phyloP scores from a whole-genome alignment of 2,797 vertebrate species.

The Pitangus sulphuratus region DNA sequence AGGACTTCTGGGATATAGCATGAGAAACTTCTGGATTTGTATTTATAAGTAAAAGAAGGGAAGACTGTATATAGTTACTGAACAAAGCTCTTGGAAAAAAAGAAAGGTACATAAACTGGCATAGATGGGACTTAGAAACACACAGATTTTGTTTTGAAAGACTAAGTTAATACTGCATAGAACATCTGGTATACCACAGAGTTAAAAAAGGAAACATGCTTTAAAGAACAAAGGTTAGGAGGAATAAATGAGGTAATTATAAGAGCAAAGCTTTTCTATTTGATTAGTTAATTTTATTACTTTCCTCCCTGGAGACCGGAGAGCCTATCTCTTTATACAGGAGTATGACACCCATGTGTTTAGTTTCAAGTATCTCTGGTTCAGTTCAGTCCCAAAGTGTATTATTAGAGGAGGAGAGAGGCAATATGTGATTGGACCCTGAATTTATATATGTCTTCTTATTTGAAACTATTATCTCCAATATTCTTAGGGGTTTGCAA shows the following conservation, averaged over 20 bases:
- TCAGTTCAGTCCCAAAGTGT: neutral
- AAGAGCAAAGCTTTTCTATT: conserved; percentile 5
- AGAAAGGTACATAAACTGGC: neutral
- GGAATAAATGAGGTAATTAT: conserved; percentile 20
- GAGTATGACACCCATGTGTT: neutral
- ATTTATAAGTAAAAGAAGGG: neutral
- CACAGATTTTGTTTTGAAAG: neutral
- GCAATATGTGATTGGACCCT: neutral
- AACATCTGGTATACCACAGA: neutral
- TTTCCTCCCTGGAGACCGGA: neutral
- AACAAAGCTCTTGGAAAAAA: neutral
- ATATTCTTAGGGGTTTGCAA: neutral
- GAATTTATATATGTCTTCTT: neutral
- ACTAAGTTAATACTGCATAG: neutral
- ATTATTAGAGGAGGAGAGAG: neutral
- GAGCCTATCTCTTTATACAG: neutral
- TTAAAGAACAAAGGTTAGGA: conserved; percentile 18
- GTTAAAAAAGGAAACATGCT: neutral
- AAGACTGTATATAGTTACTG: neutral
- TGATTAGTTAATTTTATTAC: conserved; percentile 9
- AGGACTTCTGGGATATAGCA: neutral
- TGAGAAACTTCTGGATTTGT: neutral
- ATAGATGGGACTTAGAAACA: neutral
- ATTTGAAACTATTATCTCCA: neutral
- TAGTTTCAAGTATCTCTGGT: neutral